A percentile compares a stretch with the other conserved stretches of the same genome.
Evolutionary conservation across 1,140 invertebrate species (phyloP).

Genomic region (Cheumatopsyche charites): DNA sequence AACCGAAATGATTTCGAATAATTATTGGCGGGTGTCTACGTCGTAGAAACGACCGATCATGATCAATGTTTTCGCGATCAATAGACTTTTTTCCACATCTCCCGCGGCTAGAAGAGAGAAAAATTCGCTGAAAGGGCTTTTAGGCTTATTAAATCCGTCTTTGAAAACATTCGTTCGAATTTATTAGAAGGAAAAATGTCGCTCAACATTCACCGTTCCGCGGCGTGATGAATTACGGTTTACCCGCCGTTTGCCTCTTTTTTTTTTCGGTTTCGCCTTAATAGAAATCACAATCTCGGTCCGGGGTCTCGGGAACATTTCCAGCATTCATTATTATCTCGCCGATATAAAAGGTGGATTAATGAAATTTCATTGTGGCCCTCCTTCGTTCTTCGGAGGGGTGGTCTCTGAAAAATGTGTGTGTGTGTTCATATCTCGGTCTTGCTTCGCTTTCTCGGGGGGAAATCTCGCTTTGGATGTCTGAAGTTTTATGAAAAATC

Average conservation of each 20-base stretch:
- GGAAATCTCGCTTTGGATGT: no score
- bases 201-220: conserved; percentile 25
- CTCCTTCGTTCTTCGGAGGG: no score
- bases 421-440: no score
- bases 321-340: conserved; percentile 28
- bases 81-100: conserved; percentile 23
- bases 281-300: conserved; percentile 20
- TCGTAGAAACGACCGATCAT: conserved; percentile 1
- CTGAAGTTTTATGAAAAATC: no score
- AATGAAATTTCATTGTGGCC: conserved; percentile 30
- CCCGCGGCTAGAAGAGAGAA: not conserved
- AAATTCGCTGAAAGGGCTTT: conserved; percentile 25
- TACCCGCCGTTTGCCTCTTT: conserved; percentile 26
- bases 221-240: conserved; percentile 32
- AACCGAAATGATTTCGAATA: conserved; percentile 12
- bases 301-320: conserved; percentile 11
- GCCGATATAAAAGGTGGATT: conserved; percentile 28
- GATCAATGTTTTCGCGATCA: conserved; percentile 31
- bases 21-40: conserved; percentile 11
- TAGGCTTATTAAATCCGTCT: conserved; percentile 36
- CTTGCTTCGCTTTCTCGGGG: no score
- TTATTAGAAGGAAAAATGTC: conserved; percentile 39
- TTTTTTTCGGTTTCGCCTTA: not conserved
- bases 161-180: conserved; percentile 38
- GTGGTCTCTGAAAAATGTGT: no score